A percentile compares a stretch with the other conserved stretches of the same genome.
phyloP scores from a whole-genome alignment of 37 sponge, comb jelly and placozoan species.

The Bolinopsis microptera region DNA sequence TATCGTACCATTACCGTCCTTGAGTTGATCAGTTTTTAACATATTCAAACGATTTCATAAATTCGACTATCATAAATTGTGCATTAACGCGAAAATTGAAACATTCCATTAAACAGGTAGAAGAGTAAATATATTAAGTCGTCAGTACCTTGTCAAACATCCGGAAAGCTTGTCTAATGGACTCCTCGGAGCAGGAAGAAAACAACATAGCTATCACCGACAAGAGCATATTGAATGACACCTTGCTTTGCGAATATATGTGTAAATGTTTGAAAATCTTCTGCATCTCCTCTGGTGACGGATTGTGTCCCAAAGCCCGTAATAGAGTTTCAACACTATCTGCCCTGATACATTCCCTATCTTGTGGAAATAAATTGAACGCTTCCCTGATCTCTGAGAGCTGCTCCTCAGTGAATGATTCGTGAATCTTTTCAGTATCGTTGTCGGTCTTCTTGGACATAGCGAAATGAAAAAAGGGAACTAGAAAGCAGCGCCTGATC shows the following conservation, averaged over 20 bases:
- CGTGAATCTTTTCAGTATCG: background rate
- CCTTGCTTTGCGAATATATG: background rate
- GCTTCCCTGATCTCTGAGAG: slow-evolving; percentile 2
- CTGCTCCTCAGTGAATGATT: slow-evolving; percentile 20
- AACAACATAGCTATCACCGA: slow-evolving; percentile 39
- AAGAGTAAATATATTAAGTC: too few species aligned
- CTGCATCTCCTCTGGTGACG: background rate
- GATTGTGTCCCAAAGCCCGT: slow-evolving; percentile 26
- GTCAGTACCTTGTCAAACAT: slow-evolving; percentile 57
- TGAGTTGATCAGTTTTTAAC: background rate
- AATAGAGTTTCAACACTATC: background rate
- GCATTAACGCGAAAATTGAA: background rate
- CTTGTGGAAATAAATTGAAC: slow-evolving; percentile 40
- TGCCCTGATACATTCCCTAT: slow-evolving; percentile 6
- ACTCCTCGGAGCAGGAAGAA: slow-evolving; percentile 31
- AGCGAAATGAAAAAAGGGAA: background rate
- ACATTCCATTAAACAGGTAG: too few species aligned
- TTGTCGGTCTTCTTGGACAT: background rate
- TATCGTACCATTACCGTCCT: slow-evolving; percentile 53
- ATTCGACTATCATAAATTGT: background rate
- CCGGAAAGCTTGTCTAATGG: slow-evolving; percentile 38
- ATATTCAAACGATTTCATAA: background rate
- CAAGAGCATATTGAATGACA: background rate
- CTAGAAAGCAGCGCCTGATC: too few species aligned
- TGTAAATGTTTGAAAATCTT: slow-evolving; percentile 19